Conservation (phyloP, 2,888 invertebrate species). For the Macropis europaea region DNA sequence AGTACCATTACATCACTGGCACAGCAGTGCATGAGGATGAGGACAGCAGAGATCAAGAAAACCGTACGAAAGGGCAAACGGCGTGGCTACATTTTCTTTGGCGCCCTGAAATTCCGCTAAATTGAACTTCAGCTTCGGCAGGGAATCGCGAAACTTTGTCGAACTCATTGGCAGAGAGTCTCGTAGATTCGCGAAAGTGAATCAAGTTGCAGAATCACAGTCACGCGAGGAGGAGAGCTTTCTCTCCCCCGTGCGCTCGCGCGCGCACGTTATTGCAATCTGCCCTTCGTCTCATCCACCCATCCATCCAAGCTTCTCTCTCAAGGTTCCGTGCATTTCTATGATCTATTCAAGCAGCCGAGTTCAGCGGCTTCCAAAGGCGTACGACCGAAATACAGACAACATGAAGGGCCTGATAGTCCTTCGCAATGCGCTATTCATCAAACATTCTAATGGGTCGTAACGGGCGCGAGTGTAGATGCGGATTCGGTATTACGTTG, state of each 20-base stretch:
- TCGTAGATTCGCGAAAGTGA: conserved; percentile 19
- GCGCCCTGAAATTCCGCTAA: conserved; percentile 3
- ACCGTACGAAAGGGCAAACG: too few relatives aligned
- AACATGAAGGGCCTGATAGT: conserved; percentile 53
- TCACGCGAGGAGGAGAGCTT: too few relatives aligned
- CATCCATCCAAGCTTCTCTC: conserved; percentile 3
- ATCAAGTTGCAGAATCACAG: conserved; percentile 34
- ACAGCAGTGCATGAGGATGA: too few relatives aligned
- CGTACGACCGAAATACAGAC: conserved; percentile 34
- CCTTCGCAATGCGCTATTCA: conserved; percentile 57
- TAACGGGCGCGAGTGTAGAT: conserved; percentile 50
- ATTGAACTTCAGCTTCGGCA: background rate
- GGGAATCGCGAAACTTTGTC: background rate
- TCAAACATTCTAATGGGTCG: conserved; percentile 63
- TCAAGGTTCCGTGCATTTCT: conserved; percentile 25
- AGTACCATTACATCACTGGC: too few relatives aligned
- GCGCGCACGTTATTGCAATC: conserved; percentile 36
- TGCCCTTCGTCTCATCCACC: conserved; percentile 10
- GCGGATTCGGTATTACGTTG: conserved; percentile 37
- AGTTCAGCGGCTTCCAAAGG: background rate
- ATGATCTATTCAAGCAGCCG: conserved; percentile 33
- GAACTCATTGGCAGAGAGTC: conserved; percentile 16
- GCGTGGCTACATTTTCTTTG: conserved; percentile 6
- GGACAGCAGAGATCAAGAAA: too few relatives aligned
- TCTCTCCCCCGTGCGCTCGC: too few relatives aligned